Conservation (phyloP, 2,888 invertebrate genomes). For the Acrobasis repandana region DNA sequence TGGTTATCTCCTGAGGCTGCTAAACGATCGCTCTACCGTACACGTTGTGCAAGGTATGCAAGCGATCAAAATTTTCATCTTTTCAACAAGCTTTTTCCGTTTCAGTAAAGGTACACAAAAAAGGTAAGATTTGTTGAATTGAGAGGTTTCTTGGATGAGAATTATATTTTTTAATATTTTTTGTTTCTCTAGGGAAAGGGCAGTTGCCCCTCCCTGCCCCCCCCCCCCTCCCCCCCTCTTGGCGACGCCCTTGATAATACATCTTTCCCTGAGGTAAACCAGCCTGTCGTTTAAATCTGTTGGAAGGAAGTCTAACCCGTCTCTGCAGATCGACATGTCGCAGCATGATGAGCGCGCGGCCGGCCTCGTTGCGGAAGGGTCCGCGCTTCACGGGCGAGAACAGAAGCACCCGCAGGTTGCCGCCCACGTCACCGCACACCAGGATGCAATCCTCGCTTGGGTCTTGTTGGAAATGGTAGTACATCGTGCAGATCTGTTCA, state of each 20-base stretch:
- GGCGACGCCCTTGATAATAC: no score
- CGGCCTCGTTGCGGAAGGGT: constrained; percentile 87
- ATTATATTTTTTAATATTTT: no score
- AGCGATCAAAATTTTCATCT: constrained; percentile 25
- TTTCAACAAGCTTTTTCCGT: constrained; percentile 31
- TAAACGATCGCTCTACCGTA: constrained; percentile 27
- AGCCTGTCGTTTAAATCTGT: no score
- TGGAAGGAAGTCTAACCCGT: constrained; percentile 57
- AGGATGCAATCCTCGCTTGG: constrained; percentile 84
- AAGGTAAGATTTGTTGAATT: constrained; percentile 28
- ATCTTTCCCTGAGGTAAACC: no score
- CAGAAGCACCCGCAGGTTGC: constrained; percentile 85
- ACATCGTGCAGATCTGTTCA: constrained; percentile 70
- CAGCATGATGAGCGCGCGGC: constrained; percentile 82
- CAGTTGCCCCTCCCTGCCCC: no score
- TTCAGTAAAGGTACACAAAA: constrained; percentile 26
- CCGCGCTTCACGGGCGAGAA: constrained; percentile 85
- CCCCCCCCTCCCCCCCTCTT: no score
- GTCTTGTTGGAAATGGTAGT: constrained; percentile 84
- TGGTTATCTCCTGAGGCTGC: constrained; percentile 27
- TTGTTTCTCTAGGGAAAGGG: no score
- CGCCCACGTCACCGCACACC: constrained; percentile 89
- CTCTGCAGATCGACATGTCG: constrained; percentile 82
- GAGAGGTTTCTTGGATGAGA: no score
- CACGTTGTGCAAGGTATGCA: constrained; percentile 26